phyloP scores from a whole-genome alignment of 2,888 invertebrate genomes.

The Drosophila demipolita region DNA sequence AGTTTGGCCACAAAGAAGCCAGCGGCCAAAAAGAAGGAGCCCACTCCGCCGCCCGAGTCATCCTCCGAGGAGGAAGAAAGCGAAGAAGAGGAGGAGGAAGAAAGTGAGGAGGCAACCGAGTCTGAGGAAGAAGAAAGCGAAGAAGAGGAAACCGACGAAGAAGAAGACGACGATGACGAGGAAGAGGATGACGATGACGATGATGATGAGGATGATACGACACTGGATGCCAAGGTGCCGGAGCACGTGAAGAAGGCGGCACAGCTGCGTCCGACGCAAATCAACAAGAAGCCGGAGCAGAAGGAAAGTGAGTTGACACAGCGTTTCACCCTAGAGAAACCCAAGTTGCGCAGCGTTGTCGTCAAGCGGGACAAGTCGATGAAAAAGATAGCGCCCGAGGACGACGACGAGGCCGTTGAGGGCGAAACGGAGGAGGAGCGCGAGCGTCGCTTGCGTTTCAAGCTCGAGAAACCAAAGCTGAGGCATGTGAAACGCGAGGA shows the following conservation, averaged over 20 bases:
- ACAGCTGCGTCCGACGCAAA: conserved; percentile 69
- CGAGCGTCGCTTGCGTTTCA: conserved; percentile 82
- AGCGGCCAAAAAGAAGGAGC: conserved; percentile 80
- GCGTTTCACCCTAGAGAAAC: conserved; percentile 84
- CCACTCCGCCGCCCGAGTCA: conserved; percentile 79
- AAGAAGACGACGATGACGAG: conserved; percentile 74
- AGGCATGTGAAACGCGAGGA: conserved; percentile 84
- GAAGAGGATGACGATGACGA: conserved; percentile 62
- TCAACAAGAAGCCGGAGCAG: conserved; percentile 71
- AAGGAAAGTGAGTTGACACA: conserved; percentile 83
- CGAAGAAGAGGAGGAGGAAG: conserved; percentile 66
- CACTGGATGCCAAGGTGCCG: conserved; percentile 67
- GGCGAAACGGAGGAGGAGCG: conserved; percentile 83
- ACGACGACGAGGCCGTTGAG: conserved; percentile 81
- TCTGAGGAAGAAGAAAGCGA: conserved; percentile 64
- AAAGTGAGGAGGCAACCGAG: conserved; percentile 68
- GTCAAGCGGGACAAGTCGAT: conserved; percentile 83
- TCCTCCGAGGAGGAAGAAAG: conserved; percentile 70
- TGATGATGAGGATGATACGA: conserved; percentile 61
- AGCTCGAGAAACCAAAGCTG: conserved; percentile 83
- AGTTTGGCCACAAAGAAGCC: conserved; percentile 53
- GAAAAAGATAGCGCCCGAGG: conserved; percentile 81
- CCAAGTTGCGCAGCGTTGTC: conserved; percentile 82
- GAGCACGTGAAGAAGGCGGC: conserved; percentile 71
- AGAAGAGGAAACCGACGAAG: conserved; percentile 65